Evolutionary conservation across 2,113 vertebrate genomes (phyloP).

Genomic region (Blennius ocellaris): DNA sequence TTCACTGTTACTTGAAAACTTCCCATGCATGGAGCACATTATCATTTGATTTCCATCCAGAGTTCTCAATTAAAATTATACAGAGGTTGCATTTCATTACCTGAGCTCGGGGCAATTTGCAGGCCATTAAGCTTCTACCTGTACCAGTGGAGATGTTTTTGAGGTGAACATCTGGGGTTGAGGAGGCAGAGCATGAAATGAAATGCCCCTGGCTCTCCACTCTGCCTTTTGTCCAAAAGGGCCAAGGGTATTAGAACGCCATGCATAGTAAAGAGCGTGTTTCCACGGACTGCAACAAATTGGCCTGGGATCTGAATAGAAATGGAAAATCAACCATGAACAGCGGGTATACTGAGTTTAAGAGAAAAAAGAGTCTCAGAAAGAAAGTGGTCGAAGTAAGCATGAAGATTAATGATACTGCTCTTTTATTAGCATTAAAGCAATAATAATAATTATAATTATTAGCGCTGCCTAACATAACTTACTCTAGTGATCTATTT

Average conservation of each 20-base stretch:
- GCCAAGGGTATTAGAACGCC: constrained; percentile 73
- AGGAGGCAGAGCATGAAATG: constrained; percentile 84
- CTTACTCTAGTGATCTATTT: constrained; percentile 17
- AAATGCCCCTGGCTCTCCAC: constrained; percentile 75
- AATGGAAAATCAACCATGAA: constrained; percentile 67
- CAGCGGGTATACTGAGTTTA: constrained; percentile 36
- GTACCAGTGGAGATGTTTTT: constrained; percentile 81
- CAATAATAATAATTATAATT: neutral
- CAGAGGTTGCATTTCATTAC: constrained; percentile 86
- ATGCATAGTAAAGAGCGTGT: constrained; percentile 69
- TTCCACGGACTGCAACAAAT: constrained; percentile 68
- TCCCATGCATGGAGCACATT: constrained; percentile 81
- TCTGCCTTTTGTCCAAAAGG: constrained; percentile 78
- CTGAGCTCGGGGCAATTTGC: constrained; percentile 80
- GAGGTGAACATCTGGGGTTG: constrained; percentile 87
- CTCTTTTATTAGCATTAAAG: neutral
- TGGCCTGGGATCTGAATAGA: constrained; percentile 66
- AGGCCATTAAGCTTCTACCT: constrained; percentile 84
- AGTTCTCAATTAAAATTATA: constrained; percentile 86
- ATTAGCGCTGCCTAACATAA: neutral
- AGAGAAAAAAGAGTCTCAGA: constrained; percentile 3
- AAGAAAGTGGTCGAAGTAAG: neutral
- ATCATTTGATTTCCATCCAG: constrained; percentile 82
- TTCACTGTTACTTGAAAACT: constrained; percentile 78
- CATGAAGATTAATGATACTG: neutral